phyloP scores from a whole-genome alignment of 2,113 vertebrate genomes.

The Gavialis gangeticus region DNA sequence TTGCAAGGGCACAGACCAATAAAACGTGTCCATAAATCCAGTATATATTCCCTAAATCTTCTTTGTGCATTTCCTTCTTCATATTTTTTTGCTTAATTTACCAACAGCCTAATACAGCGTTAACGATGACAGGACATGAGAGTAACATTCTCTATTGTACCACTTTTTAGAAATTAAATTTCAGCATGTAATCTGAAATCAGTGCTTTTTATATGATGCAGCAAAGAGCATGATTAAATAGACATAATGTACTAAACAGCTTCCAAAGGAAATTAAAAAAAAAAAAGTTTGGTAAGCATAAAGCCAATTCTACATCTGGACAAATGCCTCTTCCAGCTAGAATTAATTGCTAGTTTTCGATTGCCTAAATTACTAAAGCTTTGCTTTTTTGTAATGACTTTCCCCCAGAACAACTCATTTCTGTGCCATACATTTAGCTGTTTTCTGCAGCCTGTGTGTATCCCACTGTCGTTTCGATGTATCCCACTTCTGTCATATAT shows the following conservation, averaged over 20 bases:
- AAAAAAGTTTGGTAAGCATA: slow-evolving; percentile 16
- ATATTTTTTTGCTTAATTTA: slow-evolving; percentile 4
- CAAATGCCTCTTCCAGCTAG: slow-evolving; percentile 8
- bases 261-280: not conserved
- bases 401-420: slow-evolving; percentile 41
- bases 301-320: slow-evolving; percentile 13
- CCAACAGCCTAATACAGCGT: not conserved
- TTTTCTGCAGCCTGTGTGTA: slow-evolving; percentile 52
- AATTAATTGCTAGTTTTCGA: slow-evolving; percentile 59
- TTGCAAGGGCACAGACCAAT: not conserved
- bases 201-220: not conserved
- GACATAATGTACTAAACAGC: not conserved
- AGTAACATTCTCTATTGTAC: not conserved
- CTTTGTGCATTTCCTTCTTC: not conserved
- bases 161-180: slow-evolving; percentile 42
- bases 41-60: not conserved
- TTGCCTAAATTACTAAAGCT: slow-evolving; percentile 15
- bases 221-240: not conserved
- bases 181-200: slow-evolving; percentile 27
- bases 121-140: not conserved
- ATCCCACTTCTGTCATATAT: not conserved
- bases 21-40: not conserved
- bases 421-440: slow-evolving; percentile 50
- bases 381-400: slow-evolving; percentile 16
- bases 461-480: not conserved